Conservation (phyloP, 2,888 invertebrate species). For the Pristionchus entomophagus region DNA sequence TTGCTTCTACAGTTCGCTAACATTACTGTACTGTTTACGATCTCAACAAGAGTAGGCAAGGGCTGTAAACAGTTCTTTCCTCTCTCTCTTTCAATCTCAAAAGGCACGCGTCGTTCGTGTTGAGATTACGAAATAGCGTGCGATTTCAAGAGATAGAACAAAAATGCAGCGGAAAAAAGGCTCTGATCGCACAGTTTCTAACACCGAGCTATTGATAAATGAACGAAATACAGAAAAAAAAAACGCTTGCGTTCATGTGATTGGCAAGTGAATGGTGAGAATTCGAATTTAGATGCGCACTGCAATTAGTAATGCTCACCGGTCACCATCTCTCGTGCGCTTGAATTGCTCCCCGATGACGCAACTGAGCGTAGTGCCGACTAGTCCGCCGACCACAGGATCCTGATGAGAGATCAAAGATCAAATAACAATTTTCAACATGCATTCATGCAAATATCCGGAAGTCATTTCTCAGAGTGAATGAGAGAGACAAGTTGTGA, state of each 20-base stretch:
- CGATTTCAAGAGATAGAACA: slow-evolving; percentile 7
- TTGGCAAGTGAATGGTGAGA: background rate
- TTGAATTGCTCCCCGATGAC: slow-evolving; percentile 79
- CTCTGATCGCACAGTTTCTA: background rate
- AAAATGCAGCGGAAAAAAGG: background rate
- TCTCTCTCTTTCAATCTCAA: background rate
- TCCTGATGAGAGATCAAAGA: background rate
- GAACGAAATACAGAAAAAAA: background rate
- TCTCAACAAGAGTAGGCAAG: background rate
- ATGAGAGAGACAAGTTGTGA: slow-evolving; percentile 55
- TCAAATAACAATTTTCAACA: background rate
- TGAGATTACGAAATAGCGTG: background rate
- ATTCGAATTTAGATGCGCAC: background rate
- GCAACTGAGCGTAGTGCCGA: slow-evolving; percentile 79
- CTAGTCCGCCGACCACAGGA: slow-evolving; percentile 68
- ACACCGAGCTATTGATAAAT: background rate
- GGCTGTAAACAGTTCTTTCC: slow-evolving; percentile 28
- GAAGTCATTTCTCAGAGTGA: too few species aligned
- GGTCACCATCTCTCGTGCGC: slow-evolving; percentile 78
- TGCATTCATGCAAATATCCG: too few species aligned
- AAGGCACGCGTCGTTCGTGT: background rate
- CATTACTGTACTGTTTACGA: slow-evolving; percentile 39
- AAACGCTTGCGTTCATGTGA: background rate
- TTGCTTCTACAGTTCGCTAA: background rate
- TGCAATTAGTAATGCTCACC: slow-evolving; percentile 69